Evolutionary conservation across 2,113 vertebrate genomes (phyloP), one percentile per base, ranked within the genome.

Genomic region (Cochlearius cochlearius): DNA sequence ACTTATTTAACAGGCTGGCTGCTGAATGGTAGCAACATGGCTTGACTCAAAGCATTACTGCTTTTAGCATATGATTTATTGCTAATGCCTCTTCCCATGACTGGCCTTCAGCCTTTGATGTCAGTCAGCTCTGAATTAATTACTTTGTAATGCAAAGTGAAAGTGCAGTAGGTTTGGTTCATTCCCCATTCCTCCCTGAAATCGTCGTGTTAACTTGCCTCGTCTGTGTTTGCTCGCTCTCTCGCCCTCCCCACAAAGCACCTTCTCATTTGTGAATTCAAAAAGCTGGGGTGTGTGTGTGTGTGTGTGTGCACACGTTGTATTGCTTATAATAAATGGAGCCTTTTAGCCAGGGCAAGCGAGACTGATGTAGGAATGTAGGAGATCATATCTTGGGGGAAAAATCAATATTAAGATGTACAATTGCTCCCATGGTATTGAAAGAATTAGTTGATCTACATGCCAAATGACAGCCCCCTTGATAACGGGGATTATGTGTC

Each of bases 361-460:
- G 20, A 96, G 96, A 87, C 90, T 87, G 94, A 95, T 91, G 96
- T 73, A 97, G 95, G 97, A 98, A 98, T 98, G 97, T 12, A 88
- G 85, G 86, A 94, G 96, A 97, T 97, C 86, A 32, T 97, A 97
- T 98, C 97, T 97, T 75, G 75, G 66, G 79, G 67, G 73, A 45
- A 19, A 97, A 98, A 98, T 98, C 98, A 96, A 98, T 98, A 98
- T 98, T 96, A 97, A 98, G 96, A 98, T 95, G 95, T 98, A 93
- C 91, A 97, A 97, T 98, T 97, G 97, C 96, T 98, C 97, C 97
- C 96, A 89, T 98, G 97, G 97, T 98, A 98, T 98, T 92, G 95
- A 98, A 98, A 98, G 96, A 98, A 98, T 98, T 96, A 97, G 96
- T 98, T 98, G 98, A 98, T 98, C 98, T 98, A 97, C 98, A 98